Evolutionary conservation across 2,888 invertebrate species (phyloP).

Genomic region (Caenorhabditis sinica): DNA sequence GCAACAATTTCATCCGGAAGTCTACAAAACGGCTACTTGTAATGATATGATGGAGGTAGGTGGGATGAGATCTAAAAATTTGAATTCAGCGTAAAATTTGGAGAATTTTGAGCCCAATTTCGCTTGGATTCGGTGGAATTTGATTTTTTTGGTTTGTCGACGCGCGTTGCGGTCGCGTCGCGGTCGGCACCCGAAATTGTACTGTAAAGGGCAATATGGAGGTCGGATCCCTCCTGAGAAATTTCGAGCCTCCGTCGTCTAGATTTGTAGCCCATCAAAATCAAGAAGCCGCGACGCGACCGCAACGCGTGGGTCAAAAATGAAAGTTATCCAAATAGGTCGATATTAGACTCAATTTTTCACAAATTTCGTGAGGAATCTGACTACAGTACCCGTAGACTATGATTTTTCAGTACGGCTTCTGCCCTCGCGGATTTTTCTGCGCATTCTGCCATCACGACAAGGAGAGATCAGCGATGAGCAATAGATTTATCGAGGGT

Average conservation of each 20-base stretch:
- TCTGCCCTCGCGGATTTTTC: constrained; percentile 98
- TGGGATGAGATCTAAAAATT: background rate
- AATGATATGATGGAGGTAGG: constrained; percentile 92
- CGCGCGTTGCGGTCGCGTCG: too few species aligned
- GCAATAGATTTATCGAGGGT: background rate
- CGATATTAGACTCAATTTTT: background rate
- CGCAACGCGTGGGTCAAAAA: background rate
- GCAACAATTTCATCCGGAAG: constrained; percentile 99
- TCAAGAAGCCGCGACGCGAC: too few species aligned
- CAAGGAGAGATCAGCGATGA: background rate
- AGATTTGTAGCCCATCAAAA: too few species aligned
- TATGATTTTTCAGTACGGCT: constrained; percentile 89
- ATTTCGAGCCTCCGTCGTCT: too few species aligned
- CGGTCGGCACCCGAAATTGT: too few species aligned
- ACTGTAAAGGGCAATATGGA: too few species aligned
- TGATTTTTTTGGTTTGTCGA: too few species aligned
- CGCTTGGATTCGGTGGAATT: too few species aligned
- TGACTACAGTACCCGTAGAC: background rate
- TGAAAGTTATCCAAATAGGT: background rate
- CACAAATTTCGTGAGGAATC: background rate
- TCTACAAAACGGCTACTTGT: constrained; percentile 99
- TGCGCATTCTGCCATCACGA: constrained; percentile 99
- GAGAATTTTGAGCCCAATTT: too few species aligned
- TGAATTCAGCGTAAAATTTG: background rate
- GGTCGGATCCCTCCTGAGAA: too few species aligned